A percentile compares a stretch with the other conserved stretches of the same genome.
Evolutionary conservation across 2,797 vertebrate genomes (phyloP).

Genomic region (Serranus cabrilla): DNA sequence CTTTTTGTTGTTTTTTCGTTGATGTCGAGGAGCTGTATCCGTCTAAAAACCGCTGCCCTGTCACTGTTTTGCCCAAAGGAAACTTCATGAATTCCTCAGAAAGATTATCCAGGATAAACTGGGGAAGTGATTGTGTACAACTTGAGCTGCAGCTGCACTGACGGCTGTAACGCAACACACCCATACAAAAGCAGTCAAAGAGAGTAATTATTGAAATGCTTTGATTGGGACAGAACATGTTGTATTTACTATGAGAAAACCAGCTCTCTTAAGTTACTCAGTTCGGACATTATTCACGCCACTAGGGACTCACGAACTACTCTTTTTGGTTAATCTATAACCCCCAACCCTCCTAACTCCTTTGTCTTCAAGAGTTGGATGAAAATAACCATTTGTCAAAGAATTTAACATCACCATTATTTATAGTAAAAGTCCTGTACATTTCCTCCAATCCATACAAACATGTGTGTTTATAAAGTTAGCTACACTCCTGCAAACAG

Average conservation of each 20-base stretch:
- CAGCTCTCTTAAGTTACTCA: too few relatives aligned
- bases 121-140: constrained; percentile 18
- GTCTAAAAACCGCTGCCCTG: neutral
- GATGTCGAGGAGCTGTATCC: neutral
- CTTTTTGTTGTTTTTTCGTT: neutral
- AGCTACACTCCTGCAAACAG: too few relatives aligned
- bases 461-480: too few relatives aligned
- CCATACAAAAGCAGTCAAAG: neutral
- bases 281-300: too few relatives aligned
- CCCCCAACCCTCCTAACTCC: too few relatives aligned
- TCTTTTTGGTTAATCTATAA: too few relatives aligned
- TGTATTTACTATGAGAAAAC: neutral
- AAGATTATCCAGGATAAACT: constrained; percentile 32
- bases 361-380: too few relatives aligned
- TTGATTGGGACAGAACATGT: neutral
- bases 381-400: too few relatives aligned
- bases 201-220: neutral
- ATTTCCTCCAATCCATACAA: too few relatives aligned
- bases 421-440: too few relatives aligned
- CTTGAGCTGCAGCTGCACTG: constrained; percentile 13
- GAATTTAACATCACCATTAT: too few relatives aligned
- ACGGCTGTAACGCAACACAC: neutral
- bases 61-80: constrained; percentile 23
- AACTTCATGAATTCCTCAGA: constrained; percentile 27
- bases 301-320: too few relatives aligned